Conservation (phyloP, 2,113 vertebrate species). For the Felis chaus region DNA sequence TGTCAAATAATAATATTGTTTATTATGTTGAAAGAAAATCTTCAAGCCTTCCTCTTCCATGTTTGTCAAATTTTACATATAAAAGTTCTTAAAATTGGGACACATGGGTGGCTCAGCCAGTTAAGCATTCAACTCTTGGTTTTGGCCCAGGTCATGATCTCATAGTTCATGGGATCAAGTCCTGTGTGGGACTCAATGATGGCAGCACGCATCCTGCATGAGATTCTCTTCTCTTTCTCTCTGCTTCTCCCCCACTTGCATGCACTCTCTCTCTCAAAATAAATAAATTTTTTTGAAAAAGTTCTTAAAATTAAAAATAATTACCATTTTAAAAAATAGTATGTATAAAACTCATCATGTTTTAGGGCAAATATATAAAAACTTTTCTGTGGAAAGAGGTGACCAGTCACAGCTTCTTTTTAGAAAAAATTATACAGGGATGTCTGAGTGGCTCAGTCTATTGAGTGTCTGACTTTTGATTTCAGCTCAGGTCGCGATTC, state of each 20-base stretch:
- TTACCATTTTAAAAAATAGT: background rate
- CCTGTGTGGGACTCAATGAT: too few relatives aligned
- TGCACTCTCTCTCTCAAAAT: too few relatives aligned
- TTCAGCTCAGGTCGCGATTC: too few relatives aligned
- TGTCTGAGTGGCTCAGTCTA: too few relatives aligned
- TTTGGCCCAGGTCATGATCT: too few relatives aligned
- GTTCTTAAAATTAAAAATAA: background rate
- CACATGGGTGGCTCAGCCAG: too few relatives aligned
- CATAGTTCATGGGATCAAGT: too few relatives aligned
- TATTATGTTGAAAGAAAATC: background rate
- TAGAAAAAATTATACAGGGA: background rate
- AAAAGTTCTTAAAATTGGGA: background rate
- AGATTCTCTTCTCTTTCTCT: too few relatives aligned
- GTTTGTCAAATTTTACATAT: background rate
- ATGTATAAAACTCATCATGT: background rate
- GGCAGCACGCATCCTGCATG: too few relatives aligned
- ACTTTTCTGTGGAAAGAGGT: background rate
- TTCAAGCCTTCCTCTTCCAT: background rate
- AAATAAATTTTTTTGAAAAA: background rate
- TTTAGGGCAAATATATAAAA: background rate
- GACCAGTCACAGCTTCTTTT: background rate
- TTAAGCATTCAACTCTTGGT: too few relatives aligned
- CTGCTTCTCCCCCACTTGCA: too few relatives aligned
- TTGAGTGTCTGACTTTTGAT: too few relatives aligned
- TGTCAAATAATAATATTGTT: background rate